Conservation (phyloP, 2,797 vertebrate genomes). For the Diplodus sargus region DNA sequence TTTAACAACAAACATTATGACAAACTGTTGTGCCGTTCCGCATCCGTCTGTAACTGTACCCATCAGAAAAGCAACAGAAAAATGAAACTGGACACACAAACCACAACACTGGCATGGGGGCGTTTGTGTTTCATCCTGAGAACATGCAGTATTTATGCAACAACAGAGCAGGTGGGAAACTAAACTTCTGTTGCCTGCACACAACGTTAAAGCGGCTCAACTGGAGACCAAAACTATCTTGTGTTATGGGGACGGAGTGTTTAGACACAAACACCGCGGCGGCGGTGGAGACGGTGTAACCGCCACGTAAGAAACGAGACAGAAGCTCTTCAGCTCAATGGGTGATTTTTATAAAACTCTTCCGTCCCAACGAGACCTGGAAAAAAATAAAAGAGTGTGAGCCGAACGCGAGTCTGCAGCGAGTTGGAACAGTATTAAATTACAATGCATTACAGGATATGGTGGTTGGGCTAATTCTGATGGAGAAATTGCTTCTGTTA, state of each 20-base stretch:
- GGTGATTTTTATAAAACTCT: constrained; percentile 41
- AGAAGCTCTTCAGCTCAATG: constrained; percentile 43
- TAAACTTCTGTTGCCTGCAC: constrained; percentile 53
- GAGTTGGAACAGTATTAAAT: constrained; percentile 63
- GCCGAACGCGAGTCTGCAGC: constrained; percentile 45
- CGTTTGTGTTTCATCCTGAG: background rate
- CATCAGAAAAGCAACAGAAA: background rate
- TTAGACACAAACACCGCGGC: constrained; percentile 67
- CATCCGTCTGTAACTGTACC: constrained; percentile 4
- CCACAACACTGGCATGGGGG: constrained; percentile 30
- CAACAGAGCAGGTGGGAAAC: constrained; percentile 52
- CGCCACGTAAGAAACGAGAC: constrained; percentile 29
- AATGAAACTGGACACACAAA: constrained; percentile 40
- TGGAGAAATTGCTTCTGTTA: constrained; percentile 69
- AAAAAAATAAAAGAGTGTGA: constrained; percentile 14
- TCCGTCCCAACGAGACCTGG: constrained; percentile 34
- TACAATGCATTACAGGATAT: constrained; percentile 64
- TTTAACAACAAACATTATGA: no score
- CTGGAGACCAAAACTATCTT: constrained; percentile 51
- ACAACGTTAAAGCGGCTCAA: constrained; percentile 44
- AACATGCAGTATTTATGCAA: constrained; percentile 53
- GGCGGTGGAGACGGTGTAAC: constrained; percentile 12
- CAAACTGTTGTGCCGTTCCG: no score
- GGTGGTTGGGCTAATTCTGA: constrained; percentile 72
- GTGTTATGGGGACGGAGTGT: constrained; percentile 58